Evolutionary conservation across 2,888 invertebrate genomes (phyloP).

Genomic region (Tineola bisselliella): DNA sequence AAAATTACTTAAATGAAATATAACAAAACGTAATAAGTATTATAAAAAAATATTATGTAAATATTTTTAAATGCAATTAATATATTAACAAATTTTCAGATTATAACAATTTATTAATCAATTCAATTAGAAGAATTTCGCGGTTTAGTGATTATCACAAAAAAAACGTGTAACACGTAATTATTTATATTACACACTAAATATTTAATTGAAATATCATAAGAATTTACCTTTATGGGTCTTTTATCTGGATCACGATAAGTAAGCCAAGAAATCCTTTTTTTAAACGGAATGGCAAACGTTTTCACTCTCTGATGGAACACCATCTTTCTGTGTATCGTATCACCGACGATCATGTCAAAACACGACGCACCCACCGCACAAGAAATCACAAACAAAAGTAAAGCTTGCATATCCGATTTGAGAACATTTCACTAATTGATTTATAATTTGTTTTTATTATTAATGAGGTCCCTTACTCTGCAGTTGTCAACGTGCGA

Average conservation of each 20-base stretch:
- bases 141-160: too few species aligned
- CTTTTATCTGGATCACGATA: slow-evolving; percentile 51
- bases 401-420: not conserved
- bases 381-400: slow-evolving; percentile 16
- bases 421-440: not conserved
- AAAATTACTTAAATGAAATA: too few species aligned
- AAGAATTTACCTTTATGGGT: slow-evolving; percentile 42
- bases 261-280: slow-evolving; percentile 45
- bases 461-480: not conserved
- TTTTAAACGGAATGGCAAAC: slow-evolving; percentile 58
- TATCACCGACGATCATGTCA: slow-evolving; percentile 59
- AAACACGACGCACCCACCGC: slow-evolving; percentile 33
- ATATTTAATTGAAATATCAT: not conserved
- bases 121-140: too few species aligned
- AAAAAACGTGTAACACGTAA: not conserved
- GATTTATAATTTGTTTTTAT: not conserved
- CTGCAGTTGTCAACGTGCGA: not conserved
- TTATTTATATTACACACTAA: not conserved
- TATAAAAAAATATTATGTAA: not conserved
- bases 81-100: not conserved
- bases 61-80: not conserved
- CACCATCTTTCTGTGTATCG: slow-evolving; percentile 58
- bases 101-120: too few species aligned
- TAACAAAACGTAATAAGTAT: not conserved
- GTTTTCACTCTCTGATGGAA: slow-evolving; percentile 59